phyloP scores from a whole-genome alignment of 1,140 invertebrate genomes.

The Pectinophora gossypiella region DNA sequence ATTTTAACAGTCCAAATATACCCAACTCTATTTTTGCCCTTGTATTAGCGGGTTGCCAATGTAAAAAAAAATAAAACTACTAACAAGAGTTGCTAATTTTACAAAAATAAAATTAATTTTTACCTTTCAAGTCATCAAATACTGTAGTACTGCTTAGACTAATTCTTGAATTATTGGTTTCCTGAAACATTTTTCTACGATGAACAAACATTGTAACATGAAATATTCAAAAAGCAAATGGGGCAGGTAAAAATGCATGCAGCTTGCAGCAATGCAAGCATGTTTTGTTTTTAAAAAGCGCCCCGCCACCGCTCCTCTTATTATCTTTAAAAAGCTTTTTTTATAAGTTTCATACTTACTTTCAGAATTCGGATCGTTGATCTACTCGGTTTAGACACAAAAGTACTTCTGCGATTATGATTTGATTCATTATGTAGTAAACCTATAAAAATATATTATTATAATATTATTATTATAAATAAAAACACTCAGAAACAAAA shows the following conservation, averaged over 20 bases:
- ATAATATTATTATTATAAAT: constrained; percentile 13
- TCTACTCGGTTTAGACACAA: constrained; percentile 54
- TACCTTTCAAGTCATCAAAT: constrained; percentile 54
- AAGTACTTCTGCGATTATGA: constrained; percentile 54
- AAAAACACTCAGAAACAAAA: constrained; percentile 19
- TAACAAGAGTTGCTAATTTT: neutral
- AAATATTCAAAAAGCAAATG: neutral
- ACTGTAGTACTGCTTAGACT: constrained; percentile 40
- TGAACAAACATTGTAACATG: constrained; percentile 7
- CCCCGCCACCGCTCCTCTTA: no score
- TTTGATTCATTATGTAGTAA: constrained; percentile 63
- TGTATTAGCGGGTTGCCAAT: neutral
- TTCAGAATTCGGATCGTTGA: constrained; percentile 53
- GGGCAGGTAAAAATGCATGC: neutral
- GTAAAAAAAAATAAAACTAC: neutral
- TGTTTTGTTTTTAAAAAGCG: no score
- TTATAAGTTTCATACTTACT: constrained; percentile 39
- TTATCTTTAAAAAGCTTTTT: no score
- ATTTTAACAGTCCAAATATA: no score
- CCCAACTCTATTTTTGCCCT: no score
- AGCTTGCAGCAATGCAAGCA: neutral
- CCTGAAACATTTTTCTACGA: constrained; percentile 49
- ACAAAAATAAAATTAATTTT: constrained; percentile 10
- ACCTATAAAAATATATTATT: constrained; percentile 36
- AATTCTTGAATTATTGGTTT: constrained; percentile 36